Percentiles rank a stretch among this genome's conserved stretches.
These are phyloP conservation scores for Coelinius sp. DNA, from an alignment of 2,888 invertebrate genomes.

Conservation along the genomic window DNA sequence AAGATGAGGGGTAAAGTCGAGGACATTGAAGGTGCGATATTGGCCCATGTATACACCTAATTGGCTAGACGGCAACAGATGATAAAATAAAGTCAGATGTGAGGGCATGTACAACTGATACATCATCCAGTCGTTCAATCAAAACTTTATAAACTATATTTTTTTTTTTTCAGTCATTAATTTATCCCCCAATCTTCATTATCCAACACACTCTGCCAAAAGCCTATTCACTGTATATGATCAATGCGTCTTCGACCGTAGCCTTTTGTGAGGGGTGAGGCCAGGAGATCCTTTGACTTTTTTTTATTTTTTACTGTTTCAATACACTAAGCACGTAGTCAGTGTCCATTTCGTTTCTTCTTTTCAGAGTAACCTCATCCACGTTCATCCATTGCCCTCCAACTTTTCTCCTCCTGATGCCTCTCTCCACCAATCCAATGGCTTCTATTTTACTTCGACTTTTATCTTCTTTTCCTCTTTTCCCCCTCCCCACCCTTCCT, in stretches of 20 bases:
- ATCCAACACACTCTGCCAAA: neutral
- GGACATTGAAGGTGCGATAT: conserved; percentile 32
- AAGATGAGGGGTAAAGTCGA: conserved; percentile 35
- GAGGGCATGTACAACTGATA: too few species aligned
- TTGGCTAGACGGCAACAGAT: neutral
- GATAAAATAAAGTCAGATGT: too few species aligned
- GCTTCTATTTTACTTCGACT: conserved; percentile 25
- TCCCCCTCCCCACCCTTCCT: neutral
- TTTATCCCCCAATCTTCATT: neutral
- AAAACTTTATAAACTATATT: too few species aligned
- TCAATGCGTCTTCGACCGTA: conserved; percentile 5
- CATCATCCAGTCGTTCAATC: too few species aligned
- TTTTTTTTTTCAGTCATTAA: too few species aligned
- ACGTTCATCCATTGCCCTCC: conserved; percentile 25
- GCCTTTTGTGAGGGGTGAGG: neutral
- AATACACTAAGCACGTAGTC: conserved; percentile 38
- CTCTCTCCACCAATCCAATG: conserved; percentile 10
- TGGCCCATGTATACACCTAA: neutral
- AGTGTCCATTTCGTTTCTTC: conserved; percentile 34
- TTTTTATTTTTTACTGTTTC: conserved; percentile 21
- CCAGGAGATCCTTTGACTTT: neutral
- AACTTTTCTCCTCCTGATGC: conserved; percentile 24
- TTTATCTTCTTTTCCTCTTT: conserved; percentile 8
- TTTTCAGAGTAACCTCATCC: conserved; percentile 22
- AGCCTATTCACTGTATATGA: conserved; percentile 8